phyloP scores from a whole-genome alignment of 2,797 vertebrate species.

The Manis javanica region DNA sequence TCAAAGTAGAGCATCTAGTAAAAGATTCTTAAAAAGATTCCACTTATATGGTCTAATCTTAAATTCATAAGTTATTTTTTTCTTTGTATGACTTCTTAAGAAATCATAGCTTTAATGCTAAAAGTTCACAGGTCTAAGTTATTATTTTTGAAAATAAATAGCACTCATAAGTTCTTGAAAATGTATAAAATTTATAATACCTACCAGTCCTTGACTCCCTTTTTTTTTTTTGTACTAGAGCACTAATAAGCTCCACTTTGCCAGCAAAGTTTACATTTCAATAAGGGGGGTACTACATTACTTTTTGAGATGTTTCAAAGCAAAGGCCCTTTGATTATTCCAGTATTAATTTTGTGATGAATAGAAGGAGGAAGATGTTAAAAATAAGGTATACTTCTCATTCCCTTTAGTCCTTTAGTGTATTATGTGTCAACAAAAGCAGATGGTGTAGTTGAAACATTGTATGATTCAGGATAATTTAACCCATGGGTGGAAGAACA shows the following conservation, averaged over 20 bases:
- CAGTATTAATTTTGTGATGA: neutral
- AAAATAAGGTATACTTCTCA: neutral
- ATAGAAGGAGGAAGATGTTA: neutral
- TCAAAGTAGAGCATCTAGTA: neutral
- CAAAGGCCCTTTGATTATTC: neutral
- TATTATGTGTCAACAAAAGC: neutral
- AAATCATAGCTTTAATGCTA: neutral
- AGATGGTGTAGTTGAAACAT: neutral
- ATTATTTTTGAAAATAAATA: constrained; percentile 23
- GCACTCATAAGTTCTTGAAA: neutral
- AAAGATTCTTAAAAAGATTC: neutral
- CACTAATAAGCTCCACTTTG: neutral
- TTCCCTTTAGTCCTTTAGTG: neutral
- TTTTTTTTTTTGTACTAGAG: neutral
- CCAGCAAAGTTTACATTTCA: neutral
- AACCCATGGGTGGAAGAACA: neutral
- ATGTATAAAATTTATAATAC: neutral
- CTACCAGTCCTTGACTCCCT: neutral
- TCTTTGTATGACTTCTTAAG: neutral
- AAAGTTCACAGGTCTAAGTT: neutral
- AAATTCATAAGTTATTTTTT: neutral
- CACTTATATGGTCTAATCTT: neutral
- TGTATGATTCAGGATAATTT: neutral
- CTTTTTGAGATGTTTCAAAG: neutral
- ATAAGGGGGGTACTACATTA: neutral